phyloP scores from a whole-genome alignment of 2,797 vertebrate genomes.

The Tinamus major region DNA sequence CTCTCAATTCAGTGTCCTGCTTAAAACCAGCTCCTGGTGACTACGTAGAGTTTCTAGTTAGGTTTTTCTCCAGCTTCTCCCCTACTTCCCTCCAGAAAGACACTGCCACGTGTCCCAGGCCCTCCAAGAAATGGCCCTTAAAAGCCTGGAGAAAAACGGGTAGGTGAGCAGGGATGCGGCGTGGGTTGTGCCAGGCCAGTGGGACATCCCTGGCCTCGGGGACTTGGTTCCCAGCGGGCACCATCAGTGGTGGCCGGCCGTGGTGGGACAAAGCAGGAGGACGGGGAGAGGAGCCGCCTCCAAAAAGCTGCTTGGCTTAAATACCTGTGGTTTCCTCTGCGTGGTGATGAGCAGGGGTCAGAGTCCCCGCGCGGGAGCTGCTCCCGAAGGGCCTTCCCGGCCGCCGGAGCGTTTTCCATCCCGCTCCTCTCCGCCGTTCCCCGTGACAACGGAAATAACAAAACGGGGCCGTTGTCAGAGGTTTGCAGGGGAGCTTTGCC shows the following conservation, averaged over 20 bases:
- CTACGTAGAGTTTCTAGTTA: neutral
- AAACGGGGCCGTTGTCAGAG: neutral
- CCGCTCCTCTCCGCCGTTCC: neutral
- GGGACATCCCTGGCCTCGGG: neutral
- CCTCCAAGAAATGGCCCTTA: neutral
- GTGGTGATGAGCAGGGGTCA: neutral
- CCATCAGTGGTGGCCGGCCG: neutral
- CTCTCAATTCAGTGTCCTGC: neutral
- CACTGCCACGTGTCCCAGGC: neutral
- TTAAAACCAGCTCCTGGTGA: fast-evolving
- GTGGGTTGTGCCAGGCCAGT: neutral
- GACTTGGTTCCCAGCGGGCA: neutral
- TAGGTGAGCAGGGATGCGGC: neutral
- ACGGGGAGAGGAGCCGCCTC: neutral
- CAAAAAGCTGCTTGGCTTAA: neutral
- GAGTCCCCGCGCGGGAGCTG: neutral
- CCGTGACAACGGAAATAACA: slow-evolving; percentile 35
- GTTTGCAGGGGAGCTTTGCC: neutral
- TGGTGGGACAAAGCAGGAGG: neutral
- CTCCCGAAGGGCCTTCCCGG: neutral
- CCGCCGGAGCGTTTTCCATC: neutral
- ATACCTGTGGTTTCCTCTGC: neutral
- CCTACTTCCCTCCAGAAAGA: neutral
- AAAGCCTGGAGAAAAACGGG: fast-evolving
- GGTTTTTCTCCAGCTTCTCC: neutral